Evolutionary conservation across 2,113 vertebrate species (phyloP).

Genomic region (Prionailurus viverrinus): DNA sequence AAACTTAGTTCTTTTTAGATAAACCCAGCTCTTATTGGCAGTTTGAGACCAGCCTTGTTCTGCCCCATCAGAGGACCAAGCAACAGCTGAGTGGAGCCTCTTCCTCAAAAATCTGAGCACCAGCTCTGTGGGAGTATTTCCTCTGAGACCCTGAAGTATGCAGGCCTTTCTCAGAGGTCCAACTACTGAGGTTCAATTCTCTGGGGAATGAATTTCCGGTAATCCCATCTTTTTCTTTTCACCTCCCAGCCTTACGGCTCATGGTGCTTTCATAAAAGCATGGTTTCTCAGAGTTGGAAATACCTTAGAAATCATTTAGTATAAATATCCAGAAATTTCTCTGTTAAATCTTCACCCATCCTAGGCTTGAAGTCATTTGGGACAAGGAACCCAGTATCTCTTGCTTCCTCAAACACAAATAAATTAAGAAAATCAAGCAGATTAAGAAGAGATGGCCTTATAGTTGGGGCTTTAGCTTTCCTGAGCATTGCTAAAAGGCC

Average conservation of each 20-base stretch:
- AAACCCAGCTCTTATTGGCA: not conserved
- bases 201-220: not conserved
- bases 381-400: not conserved
- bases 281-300: constrained; percentile 23
- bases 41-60: not conserved
- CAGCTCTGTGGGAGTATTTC: not conserved
- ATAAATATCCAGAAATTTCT: not conserved
- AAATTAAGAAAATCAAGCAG: not conserved
- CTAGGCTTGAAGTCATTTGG: constrained; percentile 14
- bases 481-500: not conserved
- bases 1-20: constrained; percentile 1
- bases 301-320: constrained; percentile 26
- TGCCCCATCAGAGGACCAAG: not conserved
- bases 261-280: constrained; percentile 1
- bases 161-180: not conserved
- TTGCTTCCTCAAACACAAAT: not conserved
- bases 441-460: not conserved
- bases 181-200: not conserved
- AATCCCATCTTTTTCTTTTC: not conserved
- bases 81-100: not conserved
- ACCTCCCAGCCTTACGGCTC: not conserved
- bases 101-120: not conserved
- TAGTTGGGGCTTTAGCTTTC: not conserved
- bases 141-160: not conserved
- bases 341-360: not conserved